Evolutionary conservation across 2,797 vertebrate genomes (phyloP), one percentile per base, ranked within the genome.

Genomic region (Hyperoplus immaculatus): DNA sequence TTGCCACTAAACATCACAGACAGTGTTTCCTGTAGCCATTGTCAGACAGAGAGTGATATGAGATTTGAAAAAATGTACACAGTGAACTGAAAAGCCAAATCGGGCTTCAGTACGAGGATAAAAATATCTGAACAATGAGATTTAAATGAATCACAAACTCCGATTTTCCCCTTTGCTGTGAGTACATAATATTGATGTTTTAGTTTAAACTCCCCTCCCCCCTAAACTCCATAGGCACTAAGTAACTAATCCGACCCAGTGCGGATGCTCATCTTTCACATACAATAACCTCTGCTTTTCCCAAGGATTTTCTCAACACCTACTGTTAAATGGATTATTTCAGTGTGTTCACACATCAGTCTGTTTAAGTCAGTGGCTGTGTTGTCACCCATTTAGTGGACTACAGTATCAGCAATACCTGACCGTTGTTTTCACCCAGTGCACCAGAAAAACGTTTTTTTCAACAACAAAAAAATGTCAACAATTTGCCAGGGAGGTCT

Each of bases 61-160:
- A 81, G 78, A 84, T 77, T 8, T 63, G 15, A 69, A 78, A 50
- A 56, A 68, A 68, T 65, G 64, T 18, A 72, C 58, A 53, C 10
- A 10, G 39, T 61, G 60, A 79, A 73, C 9, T 51, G 7, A 55
- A 55, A 67, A 70, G 0, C 29, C 39, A 58, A 66, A 72, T 5
- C 51, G 8, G 4, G 3, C 56, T 62, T 72, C 53, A 79, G n/a
- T 56, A 14, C 1, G 8, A 38, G 8, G 66, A 65, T 66, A 76
- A 60, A 86, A 85, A 87, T 78, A 87, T 66, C 49, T 53, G 2
- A 67, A 84, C 69, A 85, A 78, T 75, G 49, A 58, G 9, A 72
- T 36, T 6, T 12, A 42, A 73, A 74, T 64, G 45, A 70, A 49
- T 74, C 45, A 64, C 14, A 67, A 53, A 65, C 10, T 60, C 12